Percentiles rank a stretch among this genome's conserved stretches.
Evolutionary conservation across 2,797 vertebrate genomes (phyloP).

Genomic region (Scolopax rusticola): DNA sequence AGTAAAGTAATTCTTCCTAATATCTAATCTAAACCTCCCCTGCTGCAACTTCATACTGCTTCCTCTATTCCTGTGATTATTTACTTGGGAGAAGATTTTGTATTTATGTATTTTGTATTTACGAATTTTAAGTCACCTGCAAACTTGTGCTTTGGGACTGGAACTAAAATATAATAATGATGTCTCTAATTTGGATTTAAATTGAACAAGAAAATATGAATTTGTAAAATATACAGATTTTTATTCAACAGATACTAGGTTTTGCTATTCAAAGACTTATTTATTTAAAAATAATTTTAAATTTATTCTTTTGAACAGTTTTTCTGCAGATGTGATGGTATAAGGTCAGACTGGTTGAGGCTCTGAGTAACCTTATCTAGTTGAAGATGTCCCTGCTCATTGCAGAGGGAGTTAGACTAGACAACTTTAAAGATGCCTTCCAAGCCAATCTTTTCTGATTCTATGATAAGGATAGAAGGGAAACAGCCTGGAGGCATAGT

Average conservation of each 20-base stretch:
- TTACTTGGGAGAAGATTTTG: too few relatives aligned
- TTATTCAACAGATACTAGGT: neutral
- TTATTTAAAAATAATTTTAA: neutral
- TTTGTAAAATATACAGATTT: neutral
- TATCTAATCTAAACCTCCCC: too few relatives aligned
- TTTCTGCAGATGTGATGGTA: neutral
- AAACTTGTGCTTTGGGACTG: neutral
- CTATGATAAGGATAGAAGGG: neutral
- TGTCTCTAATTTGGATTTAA: neutral
- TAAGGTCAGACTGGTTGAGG: neutral
- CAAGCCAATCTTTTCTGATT: neutral
- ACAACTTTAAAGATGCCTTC: neutral
- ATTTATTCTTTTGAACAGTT: neutral
- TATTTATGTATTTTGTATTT: neutral
- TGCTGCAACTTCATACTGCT: too few relatives aligned
- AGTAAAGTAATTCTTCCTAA: too few relatives aligned
- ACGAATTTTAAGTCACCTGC: neutral
- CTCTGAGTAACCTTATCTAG: neutral
- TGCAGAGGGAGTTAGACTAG: neutral
- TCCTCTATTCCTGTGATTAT: too few relatives aligned
- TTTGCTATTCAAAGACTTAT: neutral
- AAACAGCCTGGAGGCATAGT: neutral
- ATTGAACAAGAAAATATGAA: neutral
- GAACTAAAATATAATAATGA: neutral
- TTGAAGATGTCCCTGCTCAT: neutral